Evolutionary conservation across 2,113 vertebrate species (phyloP).

Genomic region (Gopherus evgoodei): DNA sequence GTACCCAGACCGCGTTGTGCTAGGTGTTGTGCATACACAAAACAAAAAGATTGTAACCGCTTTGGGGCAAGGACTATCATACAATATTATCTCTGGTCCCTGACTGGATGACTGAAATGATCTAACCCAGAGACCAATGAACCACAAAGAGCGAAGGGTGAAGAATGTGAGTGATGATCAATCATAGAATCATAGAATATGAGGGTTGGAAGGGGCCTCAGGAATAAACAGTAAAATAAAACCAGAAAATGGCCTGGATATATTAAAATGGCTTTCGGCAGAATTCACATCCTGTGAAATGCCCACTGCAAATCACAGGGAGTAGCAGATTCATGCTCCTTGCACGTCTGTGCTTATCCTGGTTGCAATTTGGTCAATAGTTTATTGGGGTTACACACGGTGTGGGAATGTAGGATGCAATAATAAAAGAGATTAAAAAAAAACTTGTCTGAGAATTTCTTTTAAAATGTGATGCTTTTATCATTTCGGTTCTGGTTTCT

Average conservation of each 20-base stretch:
- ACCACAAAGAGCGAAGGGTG: neutral
- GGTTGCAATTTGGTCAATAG: accelerated
- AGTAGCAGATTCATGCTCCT: neutral
- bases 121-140: accelerated
- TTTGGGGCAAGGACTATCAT: neutral
- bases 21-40: neutral
- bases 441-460: neutral
- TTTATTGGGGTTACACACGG: neutral
- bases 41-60: neutral
- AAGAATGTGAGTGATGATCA: accelerated
- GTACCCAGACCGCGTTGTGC: too few relatives aligned
- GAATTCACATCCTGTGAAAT: neutral
- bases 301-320: neutral
- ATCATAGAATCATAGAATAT: too few relatives aligned
- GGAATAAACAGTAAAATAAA: neutral
- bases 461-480: neutral
- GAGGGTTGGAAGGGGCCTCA: too few relatives aligned
- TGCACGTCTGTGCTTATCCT: neutral
- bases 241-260: neutral
- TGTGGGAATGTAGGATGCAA: neutral
- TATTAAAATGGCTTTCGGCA: neutral
- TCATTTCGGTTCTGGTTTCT: neutral
- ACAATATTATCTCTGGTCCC: neutral
- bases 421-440: neutral
- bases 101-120: accelerated